phyloP scores from a whole-genome alignment of 2,113 vertebrate genomes.

The Percopsis transmontana region DNA sequence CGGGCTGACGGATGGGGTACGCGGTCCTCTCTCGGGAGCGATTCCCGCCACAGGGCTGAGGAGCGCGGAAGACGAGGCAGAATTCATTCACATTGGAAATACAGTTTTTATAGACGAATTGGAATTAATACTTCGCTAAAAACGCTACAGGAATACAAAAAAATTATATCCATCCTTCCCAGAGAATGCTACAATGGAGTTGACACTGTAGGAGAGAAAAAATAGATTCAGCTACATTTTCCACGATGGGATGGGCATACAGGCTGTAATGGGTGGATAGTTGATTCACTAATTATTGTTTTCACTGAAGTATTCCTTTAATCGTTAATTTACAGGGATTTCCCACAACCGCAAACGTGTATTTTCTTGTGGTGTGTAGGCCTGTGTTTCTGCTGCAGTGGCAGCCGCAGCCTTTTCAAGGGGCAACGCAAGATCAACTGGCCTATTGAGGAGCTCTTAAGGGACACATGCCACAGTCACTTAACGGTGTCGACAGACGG shows the following conservation, averaged over 20 bases:
- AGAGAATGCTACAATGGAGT: no score
- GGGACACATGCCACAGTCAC: constrained; percentile 37
- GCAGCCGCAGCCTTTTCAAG: neutral
- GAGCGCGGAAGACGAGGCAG: constrained; percentile 35
- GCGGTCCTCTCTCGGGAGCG: constrained; percentile 81
- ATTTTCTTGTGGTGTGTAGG: no score
- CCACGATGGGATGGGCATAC: no score
- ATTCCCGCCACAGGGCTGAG: constrained; percentile 87
- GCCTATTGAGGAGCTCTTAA: constrained; percentile 10
- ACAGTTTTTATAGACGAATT: neutral
- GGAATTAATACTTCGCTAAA: neutral
- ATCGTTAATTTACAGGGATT: no score
- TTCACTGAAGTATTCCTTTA: no score
- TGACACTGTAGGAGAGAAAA: no score
- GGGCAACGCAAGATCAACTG: neutral
- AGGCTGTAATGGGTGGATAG: no score
- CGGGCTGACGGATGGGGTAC: constrained; percentile 81
- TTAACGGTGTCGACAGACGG: constrained; percentile 24
- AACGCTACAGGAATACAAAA: neutral
- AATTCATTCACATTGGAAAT: neutral
- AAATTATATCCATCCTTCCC: no score
- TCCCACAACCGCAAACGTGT: no score
- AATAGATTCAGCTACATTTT: no score
- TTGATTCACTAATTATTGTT: no score
- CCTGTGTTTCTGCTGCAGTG: neutral